A percentile compares a stretch with the other conserved stretches of the same genome.
Evolutionary conservation across 1,140 invertebrate genomes (phyloP).

Genomic region (Protaetia brevitarsis): DNA sequence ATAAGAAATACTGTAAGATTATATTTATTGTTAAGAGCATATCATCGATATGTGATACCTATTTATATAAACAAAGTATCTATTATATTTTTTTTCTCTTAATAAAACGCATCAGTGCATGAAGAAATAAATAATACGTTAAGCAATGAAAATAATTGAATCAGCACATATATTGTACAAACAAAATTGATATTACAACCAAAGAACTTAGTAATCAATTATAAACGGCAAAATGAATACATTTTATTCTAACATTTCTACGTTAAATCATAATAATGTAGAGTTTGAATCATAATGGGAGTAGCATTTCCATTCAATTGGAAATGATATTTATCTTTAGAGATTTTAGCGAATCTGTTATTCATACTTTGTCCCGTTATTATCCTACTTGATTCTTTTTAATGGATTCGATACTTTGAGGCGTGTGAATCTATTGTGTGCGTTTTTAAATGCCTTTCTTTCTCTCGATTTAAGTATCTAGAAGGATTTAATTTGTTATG

Average conservation of each 20-base stretch:
- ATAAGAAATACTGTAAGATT: too few species aligned
- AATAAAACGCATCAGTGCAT: too few species aligned
- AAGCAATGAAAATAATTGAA: too few species aligned
- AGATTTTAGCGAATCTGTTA: not conserved
- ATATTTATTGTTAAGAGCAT: too few species aligned
- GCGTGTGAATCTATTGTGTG: not conserved
- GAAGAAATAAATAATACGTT: too few species aligned
- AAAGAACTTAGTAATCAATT: conserved; percentile 29
- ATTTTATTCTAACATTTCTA: conserved; percentile 51
- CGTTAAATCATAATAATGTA: conserved; percentile 60
- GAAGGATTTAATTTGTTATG: not conserved
- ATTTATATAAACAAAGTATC: too few species aligned
- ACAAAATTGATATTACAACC: too few species aligned
- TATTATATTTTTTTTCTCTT: too few species aligned
- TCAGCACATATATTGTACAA: too few species aligned
- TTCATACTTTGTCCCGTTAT: not conserved
- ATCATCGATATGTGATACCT: too few species aligned
- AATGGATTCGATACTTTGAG: not conserved
- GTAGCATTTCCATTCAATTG: too few species aligned
- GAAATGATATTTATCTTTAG: not conserved
- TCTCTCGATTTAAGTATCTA: not conserved
- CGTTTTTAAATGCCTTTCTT: not conserved
- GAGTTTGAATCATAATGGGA: conserved; percentile 54
- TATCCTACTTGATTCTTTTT: not conserved
- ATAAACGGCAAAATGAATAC: conserved; percentile 17